Conservation (phyloP, 2,113 vertebrate species). For the Gymnarchus niloticus region DNA sequence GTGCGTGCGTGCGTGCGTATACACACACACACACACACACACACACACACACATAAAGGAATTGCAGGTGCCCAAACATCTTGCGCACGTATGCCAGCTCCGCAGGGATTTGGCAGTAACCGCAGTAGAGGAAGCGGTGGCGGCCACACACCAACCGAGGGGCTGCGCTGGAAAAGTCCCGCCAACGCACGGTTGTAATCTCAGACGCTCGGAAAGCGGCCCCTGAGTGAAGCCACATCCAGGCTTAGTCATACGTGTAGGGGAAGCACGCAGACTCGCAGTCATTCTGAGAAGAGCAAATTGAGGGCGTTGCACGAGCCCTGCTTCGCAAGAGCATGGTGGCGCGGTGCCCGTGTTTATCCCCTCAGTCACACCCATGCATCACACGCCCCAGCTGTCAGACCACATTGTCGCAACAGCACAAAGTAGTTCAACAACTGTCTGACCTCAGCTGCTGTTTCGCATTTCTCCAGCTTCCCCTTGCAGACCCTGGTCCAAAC, state of each 20-base stretch:
- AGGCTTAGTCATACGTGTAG: slow-evolving; percentile 33
- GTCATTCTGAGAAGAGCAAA: slow-evolving; percentile 59
- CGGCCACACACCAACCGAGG: slow-evolving; percentile 31
- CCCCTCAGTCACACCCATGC: background rate
- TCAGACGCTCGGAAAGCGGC: slow-evolving; percentile 11
- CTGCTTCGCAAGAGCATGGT: background rate
- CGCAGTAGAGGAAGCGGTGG: slow-evolving; percentile 55
- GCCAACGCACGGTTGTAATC: slow-evolving; percentile 33
- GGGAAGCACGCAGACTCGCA: slow-evolving; percentile 28
- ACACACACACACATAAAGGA: background rate
- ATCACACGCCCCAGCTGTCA: background rate
- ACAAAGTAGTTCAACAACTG: background rate
- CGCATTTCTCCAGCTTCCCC: background rate
- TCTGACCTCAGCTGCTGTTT: background rate
- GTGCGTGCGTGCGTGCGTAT: background rate
- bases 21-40: background rate
- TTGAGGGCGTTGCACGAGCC: background rate
- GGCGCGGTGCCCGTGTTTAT: slow-evolving; percentile 10
- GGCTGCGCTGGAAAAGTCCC: slow-evolving; percentile 70
- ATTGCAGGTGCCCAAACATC: background rate
- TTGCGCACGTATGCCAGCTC: background rate
- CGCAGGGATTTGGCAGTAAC: slow-evolving; percentile 36
- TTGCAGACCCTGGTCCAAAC: background rate
- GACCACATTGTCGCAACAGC: background rate
- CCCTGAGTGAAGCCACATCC: slow-evolving; percentile 22